A percentile compares a stretch with the other conserved stretches of the same genome.
Evolutionary conservation across 2,797 vertebrate species (phyloP).

Genomic region (Paguma larvata): DNA sequence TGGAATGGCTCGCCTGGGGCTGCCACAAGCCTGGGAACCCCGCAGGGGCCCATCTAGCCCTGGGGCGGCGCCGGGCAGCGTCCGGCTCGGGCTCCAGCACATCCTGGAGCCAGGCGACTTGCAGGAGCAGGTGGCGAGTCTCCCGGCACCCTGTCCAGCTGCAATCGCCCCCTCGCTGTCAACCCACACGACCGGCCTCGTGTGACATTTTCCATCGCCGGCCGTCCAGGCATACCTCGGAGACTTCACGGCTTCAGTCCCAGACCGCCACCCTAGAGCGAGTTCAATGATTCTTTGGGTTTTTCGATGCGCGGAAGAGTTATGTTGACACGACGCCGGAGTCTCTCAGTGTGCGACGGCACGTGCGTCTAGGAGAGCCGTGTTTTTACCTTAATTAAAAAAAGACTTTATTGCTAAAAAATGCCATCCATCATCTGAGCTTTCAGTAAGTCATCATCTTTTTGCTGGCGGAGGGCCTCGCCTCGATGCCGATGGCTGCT

Average conservation of each 20-base stretch:
- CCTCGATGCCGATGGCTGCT: background rate
- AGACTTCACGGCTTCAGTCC: background rate
- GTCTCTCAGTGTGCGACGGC: background rate
- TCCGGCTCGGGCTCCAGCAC: background rate
- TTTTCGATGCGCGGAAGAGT: background rate
- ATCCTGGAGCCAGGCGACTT: too few species aligned
- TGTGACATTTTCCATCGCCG: too few species aligned
- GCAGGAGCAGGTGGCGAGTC: background rate
- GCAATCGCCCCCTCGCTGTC: background rate
- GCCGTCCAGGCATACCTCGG: background rate
- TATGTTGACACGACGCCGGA: background rate
- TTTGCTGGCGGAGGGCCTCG: background rate
- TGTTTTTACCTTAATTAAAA: background rate
- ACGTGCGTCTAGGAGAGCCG: background rate
- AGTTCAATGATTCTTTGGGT: background rate
- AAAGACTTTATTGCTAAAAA: background rate
- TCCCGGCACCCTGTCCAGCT: background rate
- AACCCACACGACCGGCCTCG: too few species aligned
- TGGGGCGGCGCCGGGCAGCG: rapidly evolving
- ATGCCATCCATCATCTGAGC: background rate
- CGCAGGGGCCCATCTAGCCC: too few species aligned
- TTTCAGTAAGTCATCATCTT: background rate
- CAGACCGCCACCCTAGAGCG: background rate
- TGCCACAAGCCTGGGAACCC: too few species aligned
- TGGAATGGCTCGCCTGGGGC: background rate